phyloP scores from a whole-genome alignment of 1,140 invertebrate species.

The Theocolax elegans region DNA sequence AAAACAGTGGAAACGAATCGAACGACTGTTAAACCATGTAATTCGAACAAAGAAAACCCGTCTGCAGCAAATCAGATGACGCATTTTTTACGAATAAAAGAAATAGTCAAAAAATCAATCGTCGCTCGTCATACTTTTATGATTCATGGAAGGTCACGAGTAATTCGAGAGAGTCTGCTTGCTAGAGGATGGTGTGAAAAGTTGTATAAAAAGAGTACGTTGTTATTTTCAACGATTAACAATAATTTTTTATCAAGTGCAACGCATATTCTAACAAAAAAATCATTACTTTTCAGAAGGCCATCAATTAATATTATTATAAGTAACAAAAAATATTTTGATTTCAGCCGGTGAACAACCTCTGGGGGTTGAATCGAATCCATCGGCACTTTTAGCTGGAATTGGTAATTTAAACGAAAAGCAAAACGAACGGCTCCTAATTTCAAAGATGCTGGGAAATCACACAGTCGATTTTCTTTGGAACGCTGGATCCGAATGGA shows the following conservation, averaged over 20 bases:
- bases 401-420: slow-evolving; percentile 57
- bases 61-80: slow-evolving; percentile 38
- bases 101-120: slow-evolving; percentile 59
- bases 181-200: slow-evolving; percentile 64
- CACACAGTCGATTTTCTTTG: slow-evolving; percentile 87
- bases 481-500: slow-evolving; percentile 85
- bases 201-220: slow-evolving; percentile 51
- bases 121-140: slow-evolving; percentile 59
- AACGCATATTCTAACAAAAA: background rate
- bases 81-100: slow-evolving; percentile 55
- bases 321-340: too few species aligned
- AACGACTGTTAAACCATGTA: too few species aligned
- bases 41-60: too few species aligned
- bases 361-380: slow-evolving; percentile 55
- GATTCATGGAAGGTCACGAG: slow-evolving; percentile 61
- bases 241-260: background rate
- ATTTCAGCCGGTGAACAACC: slow-evolving; percentile 45
- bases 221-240: background rate
- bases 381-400: slow-evolving; percentile 56
- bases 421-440: slow-evolving; percentile 57
- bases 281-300: too few species aligned
- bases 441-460: slow-evolving; percentile 65
- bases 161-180: slow-evolving; percentile 62
- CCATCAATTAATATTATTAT: too few species aligned
- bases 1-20: too few species aligned